Evolutionary conservation across 2,113 vertebrate genomes (phyloP), one percentile per base, ranked within the genome.

Genomic region (Austrofundulus limnaeus): DNA sequence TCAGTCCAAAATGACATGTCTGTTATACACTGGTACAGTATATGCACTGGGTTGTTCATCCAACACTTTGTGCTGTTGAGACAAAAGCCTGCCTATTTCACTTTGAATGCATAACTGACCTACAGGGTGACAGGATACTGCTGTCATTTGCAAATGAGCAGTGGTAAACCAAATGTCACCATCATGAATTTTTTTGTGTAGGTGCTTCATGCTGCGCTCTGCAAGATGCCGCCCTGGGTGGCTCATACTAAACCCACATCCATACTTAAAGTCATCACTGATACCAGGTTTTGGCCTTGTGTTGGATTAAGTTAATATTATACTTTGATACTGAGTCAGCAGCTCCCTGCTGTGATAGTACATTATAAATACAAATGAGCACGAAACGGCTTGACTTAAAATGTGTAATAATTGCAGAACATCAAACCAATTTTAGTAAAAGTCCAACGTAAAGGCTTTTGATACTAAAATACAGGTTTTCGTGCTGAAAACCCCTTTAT

Each of bases 341-440:
- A 75, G 73, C 49, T 64, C 42, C 85, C 78, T 75, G 63, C 72
- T 77, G 80, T 69, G 84, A 85, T 61, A 39, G 60, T 69, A 61
- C 66, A 75, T 60, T 50, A 76, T 39, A 82, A 87, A 79, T 82
- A 83, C 72, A 85, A 85, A 86, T 86, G 76, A 87, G 78, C 25
- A 73, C 5, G 34, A 65, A 55, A 69, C 25, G n/a, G 46, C 43
- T 52, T 24, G 31, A 67, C 69, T 66, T 64, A 70, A 81, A 69
- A 76, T 53, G 39, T 62, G 19, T 19, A 51, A 45, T 34, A 46
- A 63, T 47, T 54, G 38, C 59, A 72, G 60, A 74, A 64, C 41
- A 28, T 76, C 39, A 45, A 81, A 74, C 83, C 11, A 23, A 54
- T 63, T 71, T 62, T 64, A 82, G 77, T 61, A 65, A 71, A 45